Conservation (phyloP, 2,888 invertebrate species). For the Cremastobaeus sp. region DNA sequence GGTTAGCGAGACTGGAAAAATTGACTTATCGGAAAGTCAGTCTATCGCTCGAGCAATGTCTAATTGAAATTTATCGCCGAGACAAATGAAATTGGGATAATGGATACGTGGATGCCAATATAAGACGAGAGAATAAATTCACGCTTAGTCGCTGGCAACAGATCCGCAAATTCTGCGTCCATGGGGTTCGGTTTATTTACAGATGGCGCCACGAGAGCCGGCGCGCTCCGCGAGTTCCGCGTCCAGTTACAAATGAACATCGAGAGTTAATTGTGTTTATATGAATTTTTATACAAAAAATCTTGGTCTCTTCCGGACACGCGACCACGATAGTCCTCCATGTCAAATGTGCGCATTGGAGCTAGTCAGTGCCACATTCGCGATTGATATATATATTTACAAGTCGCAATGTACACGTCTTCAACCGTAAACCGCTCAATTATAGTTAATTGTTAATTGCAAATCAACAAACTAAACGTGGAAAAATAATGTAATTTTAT, state of each 20-base stretch:
- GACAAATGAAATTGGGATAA: conserved; percentile 23
- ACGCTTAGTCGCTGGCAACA: too few species aligned
- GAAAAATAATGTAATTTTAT: too few species aligned
- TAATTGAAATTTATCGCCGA: conserved; percentile 24
- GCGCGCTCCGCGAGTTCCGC: background rate
- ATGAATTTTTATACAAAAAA: conserved; percentile 50
- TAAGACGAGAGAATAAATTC: too few species aligned
- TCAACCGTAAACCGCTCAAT: too few species aligned
- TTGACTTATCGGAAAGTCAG: too few species aligned
- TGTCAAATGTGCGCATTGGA: conserved; percentile 25
- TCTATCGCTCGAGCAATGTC: conserved; percentile 13
- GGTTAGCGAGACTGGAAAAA: too few species aligned
- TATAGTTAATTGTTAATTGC: too few species aligned
- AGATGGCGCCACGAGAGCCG: background rate
- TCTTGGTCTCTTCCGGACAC: conserved; percentile 41
- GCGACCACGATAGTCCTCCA: conserved; percentile 7
- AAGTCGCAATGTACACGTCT: too few species aligned
- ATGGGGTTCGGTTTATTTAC: conserved; percentile 26
- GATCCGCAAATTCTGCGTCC: too few species aligned
- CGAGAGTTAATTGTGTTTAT: conserved; percentile 46
- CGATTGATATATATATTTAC: conserved; percentile 5
- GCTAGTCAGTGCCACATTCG: conserved; percentile 6
- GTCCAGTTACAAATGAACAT: conserved; percentile 40
- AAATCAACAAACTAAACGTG: too few species aligned
- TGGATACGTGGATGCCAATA: conserved; percentile 15